These are phyloP conservation scores for Virgularia gustaviana DNA, from an alignment of 92 coral and sea anemone species.

Conservation along the genomic window DNA sequence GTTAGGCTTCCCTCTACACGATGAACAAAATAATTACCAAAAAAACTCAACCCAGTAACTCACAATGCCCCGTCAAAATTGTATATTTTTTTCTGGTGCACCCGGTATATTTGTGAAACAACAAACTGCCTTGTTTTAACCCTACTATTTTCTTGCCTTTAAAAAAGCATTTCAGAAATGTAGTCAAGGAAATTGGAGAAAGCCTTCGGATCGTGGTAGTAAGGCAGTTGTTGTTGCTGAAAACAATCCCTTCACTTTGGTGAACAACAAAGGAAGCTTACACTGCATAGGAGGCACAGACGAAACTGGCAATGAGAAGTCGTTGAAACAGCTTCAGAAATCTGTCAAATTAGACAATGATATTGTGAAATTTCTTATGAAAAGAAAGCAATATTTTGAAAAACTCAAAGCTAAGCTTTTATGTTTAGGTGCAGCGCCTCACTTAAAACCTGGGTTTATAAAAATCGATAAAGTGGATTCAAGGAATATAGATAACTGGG, in stretches of 20 bases:
- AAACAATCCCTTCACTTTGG: neutral
- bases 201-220: neutral
- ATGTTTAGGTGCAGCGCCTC: neutral
- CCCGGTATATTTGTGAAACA: neutral
- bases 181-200: conserved; percentile 1
- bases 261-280: neutral
- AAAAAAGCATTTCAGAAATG: neutral
- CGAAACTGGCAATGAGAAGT: neutral
- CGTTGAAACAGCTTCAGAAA: conserved; percentile 6
- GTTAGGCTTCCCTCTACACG: too few relatives aligned
- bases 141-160: neutral
- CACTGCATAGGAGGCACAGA: neutral
- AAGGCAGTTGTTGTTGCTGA: neutral
- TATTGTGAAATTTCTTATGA: conserved; percentile 13
- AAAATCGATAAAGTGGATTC: neutral
- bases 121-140: neutral
- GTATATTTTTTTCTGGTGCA: too few relatives aligned
- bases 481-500: conserved; percentile 1
- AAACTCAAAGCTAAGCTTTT: neutral
- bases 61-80: too few relatives aligned
- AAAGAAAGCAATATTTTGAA: neutral
- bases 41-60: too few relatives aligned
- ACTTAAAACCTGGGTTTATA: conserved; percentile 4
- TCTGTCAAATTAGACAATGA: conserved; percentile 5
- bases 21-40: too few relatives aligned